Base-by-base conservation (phyloP, 2,797 vertebrate species). In the Phoeniculus purpureus region DNA sequence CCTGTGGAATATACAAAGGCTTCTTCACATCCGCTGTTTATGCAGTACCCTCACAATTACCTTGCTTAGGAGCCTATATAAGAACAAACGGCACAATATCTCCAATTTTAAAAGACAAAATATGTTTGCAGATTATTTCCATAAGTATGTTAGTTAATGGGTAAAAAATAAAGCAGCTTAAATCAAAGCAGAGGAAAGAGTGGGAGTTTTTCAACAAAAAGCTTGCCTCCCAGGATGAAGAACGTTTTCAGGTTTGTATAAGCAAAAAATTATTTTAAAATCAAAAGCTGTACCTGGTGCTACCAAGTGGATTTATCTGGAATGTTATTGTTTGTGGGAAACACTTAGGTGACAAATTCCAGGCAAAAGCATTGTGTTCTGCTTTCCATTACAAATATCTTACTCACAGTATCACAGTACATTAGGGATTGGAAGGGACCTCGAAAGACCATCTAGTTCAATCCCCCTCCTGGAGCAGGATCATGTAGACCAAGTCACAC, bases 61-160 rank as follows among this genome's bases (percentile, higher is more conserved):
- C 95, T 92, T 68, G 78, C 37, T 87, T 78, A 80, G 78, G 66
- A 87, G 62, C 9, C 45, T 76, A 59, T 75, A 47, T 73, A 89
- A 83, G 88, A 94, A 85, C 73, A 95, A 95, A 94, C 87, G 62
- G 76, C 78, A 81, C 79, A 72, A 70, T 91, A 89, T 89, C 93
- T 90, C 79, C 58, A 87, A 87, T 76, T 87, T 87, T 94, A 93
- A 94, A 86, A 90, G 86, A 85, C 81, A 89, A 92, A 96, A 87
- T 92, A 94, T 94, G 93, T 78, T 91, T 55, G n/a, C 81, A 96
- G 94, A 96, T 96, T 87, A 94, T 94, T 96, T 94, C 95, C 93
- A 94, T 87, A 94, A 96, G 94, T 32, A 31, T 19, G 78, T 54
- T 54, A 79, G 62, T 56, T 95, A 90, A 48, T 18, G 18, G 18